Evolutionary conservation across 2,113 vertebrate species (phyloP), one percentile per base, ranked within the genome.

Genomic region (Piprites chloris): DNA sequence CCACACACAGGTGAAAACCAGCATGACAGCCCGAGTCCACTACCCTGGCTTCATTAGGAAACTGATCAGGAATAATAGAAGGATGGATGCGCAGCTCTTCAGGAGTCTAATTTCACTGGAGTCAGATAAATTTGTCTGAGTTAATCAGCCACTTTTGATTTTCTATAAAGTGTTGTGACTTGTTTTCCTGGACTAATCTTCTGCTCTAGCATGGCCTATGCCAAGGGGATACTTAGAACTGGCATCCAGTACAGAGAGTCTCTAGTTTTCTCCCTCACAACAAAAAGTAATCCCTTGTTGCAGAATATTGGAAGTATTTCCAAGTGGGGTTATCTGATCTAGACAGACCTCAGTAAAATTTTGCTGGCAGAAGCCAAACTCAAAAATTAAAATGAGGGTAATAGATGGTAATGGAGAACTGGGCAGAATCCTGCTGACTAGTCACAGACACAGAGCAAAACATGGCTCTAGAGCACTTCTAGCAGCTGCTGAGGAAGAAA

Each of bases 121-220:
- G 28, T 55, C 39, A 75, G 39, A 28, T 52, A 59, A 92, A 4
- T 74, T 97, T 67, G 42, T 75, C 63, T n/a, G 59, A 9, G 46
- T 90, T 93, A 80, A 90, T 92, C 85, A 80, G 49, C 20, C 75
- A 62, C 28, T 76, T 88, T 42, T 67, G 33, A 69, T 74, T 71
- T 58, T 63, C 53, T 55, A 2, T 71, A 42, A 66, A 69, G 35
- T 32, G 53, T 61, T 65, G 41, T 44, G 35, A 59, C 75, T 87
- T 82, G 44, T 71, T 89, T 83, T 37, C 76, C 58, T 68, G 42
- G 35, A 72, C 68, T 37, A n/a, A 9, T 58, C 32, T 80, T 85
- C 56, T 63, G 55, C 47, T 88, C 9, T 22, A 86, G 63, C 37
- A 63, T 39, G 55, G 71, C 18, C 37, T 91, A 10, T 69, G 50